Base-by-base conservation (phyloP, 2,113 vertebrate genomes). In the Ammodytes marinus region DNA sequence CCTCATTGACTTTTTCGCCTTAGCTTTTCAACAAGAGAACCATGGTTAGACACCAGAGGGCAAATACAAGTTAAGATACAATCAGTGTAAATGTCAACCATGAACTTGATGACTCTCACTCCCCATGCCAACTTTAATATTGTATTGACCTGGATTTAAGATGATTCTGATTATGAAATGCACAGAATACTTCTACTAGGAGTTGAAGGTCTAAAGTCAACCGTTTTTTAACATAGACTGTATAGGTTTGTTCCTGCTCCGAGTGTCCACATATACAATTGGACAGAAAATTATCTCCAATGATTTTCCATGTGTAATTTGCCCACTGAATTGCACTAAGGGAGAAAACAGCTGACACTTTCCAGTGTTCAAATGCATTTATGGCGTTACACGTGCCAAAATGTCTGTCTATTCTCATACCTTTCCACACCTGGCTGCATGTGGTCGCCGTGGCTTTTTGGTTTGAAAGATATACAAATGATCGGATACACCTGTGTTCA, bases 1-100 rank as follows among this genome's bases (percentile, higher is more conserved):
- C 39, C 67, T 82, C 59, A 86, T 87, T 85, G 79, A 89, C 69
- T 80, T 79, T 77, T 64, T 79, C 73, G 77, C n/a, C 63, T 2
- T 27, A 15, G 5, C 17, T 77, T 76, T 74, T 54, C 1, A 5
- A 2, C 39, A 12, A 74, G 27, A 42, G 8, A 57, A 7, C 14
- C 19, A 40, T 47, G 11, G 60, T 71, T 58, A 64, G 77, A 80
- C 74, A 76, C 78, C 17, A 1, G 2, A 66, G 40, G 5, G 74
- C 5, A 17, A 14, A 77, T 67, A 37, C 54, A 53, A 50, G 27
- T 61, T 52, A 45, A 8, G n/a, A 27, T 3, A 53, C 8, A 55
- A 27, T 27, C 35, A 7, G 40, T 40, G 14, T 50, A 19, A 70
- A 27, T 58, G 19, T 19, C 15, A 19, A 50, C 45, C 11, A 40